Percentiles rank a stretch among this genome's conserved stretches.
Evolutionary conservation across 2,888 invertebrate species (phyloP).

Genomic region (Geophilus truncorum): DNA sequence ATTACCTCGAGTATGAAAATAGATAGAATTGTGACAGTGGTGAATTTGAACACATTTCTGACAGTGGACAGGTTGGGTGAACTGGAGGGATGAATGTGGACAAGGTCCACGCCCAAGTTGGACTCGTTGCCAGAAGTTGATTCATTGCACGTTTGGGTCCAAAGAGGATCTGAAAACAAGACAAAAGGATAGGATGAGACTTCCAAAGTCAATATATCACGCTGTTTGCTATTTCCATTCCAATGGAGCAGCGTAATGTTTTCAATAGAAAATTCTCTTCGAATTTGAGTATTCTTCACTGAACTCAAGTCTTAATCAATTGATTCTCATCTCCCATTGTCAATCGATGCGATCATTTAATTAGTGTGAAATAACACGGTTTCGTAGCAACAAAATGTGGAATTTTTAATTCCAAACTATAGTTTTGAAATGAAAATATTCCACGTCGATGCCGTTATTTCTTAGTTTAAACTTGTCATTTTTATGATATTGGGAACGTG

Average conservation of each 20-base stretch:
- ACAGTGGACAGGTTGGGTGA: constrained; percentile 35
- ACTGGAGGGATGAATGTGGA: neutral
- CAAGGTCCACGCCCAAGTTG: neutral
- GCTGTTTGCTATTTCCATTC: neutral
- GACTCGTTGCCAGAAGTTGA: neutral
- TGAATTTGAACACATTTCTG: constrained; percentile 36
- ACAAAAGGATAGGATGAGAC: neutral
- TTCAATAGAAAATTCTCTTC: neutral
- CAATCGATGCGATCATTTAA: neutral
- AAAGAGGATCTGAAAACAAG: constrained; percentile 14
- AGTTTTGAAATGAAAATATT: too few species aligned
- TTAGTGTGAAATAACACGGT: too few species aligned
- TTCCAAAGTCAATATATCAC: constrained; percentile 1
- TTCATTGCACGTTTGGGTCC: constrained; percentile 5
- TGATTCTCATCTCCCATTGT: neutral
- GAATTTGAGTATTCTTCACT: neutral
- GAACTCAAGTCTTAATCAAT: neutral
- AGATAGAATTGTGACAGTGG: constrained; percentile 36
- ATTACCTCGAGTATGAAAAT: constrained; percentile 39
- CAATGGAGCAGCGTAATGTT: too few species aligned
- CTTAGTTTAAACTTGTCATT: too few species aligned
- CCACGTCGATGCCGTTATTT: too few species aligned
- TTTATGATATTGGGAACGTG: too few species aligned
- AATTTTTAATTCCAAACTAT: too few species aligned
- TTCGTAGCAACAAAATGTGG: too few species aligned